Evolutionary conservation across 2,888 invertebrate genomes (phyloP).

Genomic region (Pristionchus entomophagus): DNA sequence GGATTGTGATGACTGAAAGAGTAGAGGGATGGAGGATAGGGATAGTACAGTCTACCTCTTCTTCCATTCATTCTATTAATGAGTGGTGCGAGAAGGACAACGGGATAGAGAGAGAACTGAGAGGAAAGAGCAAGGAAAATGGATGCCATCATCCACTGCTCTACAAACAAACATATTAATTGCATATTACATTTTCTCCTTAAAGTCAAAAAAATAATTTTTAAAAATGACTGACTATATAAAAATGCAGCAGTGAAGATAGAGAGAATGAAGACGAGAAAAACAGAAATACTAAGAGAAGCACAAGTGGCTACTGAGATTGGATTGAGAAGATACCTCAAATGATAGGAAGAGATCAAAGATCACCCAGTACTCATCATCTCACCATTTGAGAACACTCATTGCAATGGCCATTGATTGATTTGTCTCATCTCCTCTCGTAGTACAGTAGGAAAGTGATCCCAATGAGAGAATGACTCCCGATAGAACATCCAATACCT

Average conservation of each 20-base stretch:
- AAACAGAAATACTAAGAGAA: constrained; percentile 63
- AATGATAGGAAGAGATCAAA: constrained; percentile 44
- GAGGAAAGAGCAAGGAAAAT: constrained; percentile 41
- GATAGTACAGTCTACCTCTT: background rate
- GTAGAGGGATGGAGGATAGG: background rate
- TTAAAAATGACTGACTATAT: constrained; percentile 47
- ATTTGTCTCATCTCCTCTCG: background rate
- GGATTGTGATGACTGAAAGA: background rate
- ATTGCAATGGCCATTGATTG: background rate
- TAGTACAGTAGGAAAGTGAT: background rate
- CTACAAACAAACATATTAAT: constrained; percentile 28
- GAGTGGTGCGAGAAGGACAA: constrained; percentile 47
- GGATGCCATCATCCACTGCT: background rate
- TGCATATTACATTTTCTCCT: background rate
- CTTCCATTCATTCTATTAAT: constrained; percentile 31
- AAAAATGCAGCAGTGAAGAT: constrained; percentile 52
- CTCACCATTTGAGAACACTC: constrained; percentile 44
- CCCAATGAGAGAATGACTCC: background rate
- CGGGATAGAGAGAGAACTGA: constrained; percentile 51
- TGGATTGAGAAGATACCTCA: constrained; percentile 73
- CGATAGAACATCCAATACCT: constrained; percentile 39
- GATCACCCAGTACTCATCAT: too few species aligned
- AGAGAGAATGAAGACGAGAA: constrained; percentile 64
- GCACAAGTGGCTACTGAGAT: constrained; percentile 65
- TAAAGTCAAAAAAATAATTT: background rate